phyloP scores from a whole-genome alignment of 2,888 invertebrate genomes.

The Chirona hameri region DNA sequence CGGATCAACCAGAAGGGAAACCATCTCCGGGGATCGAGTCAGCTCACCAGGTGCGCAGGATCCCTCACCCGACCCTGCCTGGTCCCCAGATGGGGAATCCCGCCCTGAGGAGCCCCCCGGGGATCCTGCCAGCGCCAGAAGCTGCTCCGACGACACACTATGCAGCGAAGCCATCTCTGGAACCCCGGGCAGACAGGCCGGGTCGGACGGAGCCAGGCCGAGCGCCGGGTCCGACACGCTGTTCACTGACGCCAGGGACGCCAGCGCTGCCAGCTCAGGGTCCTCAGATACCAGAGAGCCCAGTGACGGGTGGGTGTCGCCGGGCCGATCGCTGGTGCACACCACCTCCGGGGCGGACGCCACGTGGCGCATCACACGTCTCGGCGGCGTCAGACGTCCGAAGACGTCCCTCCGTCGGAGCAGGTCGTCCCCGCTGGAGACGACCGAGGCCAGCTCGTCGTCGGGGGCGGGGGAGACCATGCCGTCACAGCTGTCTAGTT shows the following conservation, averaged over 20 bases:
- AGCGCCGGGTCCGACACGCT: not conserved
- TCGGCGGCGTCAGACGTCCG: not conserved
- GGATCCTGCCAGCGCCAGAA: not conserved
- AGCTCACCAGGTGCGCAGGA: too few species aligned
- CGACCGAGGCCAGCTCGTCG: not conserved
- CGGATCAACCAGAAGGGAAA: too few species aligned
- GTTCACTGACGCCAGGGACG: not conserved
- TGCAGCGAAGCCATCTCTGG: not conserved
- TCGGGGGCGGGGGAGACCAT: not conserved
- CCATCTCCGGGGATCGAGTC: too few species aligned
- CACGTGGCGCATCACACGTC: not conserved
- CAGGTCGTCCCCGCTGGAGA: not conserved
- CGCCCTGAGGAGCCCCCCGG: not conserved
- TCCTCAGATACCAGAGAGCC: not conserved
- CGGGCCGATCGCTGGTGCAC: not conserved
- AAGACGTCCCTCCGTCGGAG: not conserved
- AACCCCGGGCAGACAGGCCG: not conserved
- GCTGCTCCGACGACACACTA: not conserved
- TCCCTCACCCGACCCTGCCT: not conserved
- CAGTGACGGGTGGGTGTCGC: not conserved
- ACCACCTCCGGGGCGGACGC: not conserved
- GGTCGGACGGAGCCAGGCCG: not conserved
- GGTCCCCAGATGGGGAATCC: not conserved
- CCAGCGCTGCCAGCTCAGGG: not conserved
- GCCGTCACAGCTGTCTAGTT: not conserved